A percentile compares a stretch with the other conserved stretches of the same genome.
Evolutionary conservation across 37 sponge, comb jelly and placozoan species (phyloP).

Genomic region (Beroe forskalii): DNA sequence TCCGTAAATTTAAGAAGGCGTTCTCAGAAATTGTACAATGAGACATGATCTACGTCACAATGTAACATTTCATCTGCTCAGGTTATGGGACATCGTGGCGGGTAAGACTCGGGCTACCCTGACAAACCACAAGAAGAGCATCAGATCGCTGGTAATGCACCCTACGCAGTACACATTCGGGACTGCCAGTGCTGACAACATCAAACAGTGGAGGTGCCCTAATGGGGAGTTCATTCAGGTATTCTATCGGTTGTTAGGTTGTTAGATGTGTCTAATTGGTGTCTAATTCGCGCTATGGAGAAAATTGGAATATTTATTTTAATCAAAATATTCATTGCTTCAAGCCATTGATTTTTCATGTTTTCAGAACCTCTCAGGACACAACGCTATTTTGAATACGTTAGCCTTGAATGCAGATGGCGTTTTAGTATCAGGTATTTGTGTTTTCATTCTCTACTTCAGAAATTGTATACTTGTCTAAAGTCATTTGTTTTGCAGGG

Average conservation of each 20-base stretch:
- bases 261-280: no score
- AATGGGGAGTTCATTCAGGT: slow-evolving; percentile 95
- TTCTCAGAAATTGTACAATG: no score
- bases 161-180: slow-evolving; percentile 94
- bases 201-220: slow-evolving; percentile 98
- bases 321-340: no score
- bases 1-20: no score
- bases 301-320: no score
- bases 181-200: slow-evolving; percentile 92
- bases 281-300: no score
- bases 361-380: slow-evolving; percentile 83
- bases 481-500: no score
- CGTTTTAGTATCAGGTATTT: slow-evolving; percentile 94
- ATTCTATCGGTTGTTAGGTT: no score
- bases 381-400: slow-evolving; percentile 89
- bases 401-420: slow-evolving; percentile 86
- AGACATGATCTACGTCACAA: no score
- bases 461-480: no score
- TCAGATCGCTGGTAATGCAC: slow-evolving; percentile 83
- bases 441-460: neutral
- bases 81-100: slow-evolving; percentile 97
- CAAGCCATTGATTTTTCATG: no score
- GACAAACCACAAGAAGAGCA: slow-evolving; percentile 99
- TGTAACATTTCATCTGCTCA: no score
- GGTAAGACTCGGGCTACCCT: slow-evolving; percentile 89